phyloP scores from a whole-genome alignment of 2,888 invertebrate species.

The Chrysotoxum bicinctum region DNA sequence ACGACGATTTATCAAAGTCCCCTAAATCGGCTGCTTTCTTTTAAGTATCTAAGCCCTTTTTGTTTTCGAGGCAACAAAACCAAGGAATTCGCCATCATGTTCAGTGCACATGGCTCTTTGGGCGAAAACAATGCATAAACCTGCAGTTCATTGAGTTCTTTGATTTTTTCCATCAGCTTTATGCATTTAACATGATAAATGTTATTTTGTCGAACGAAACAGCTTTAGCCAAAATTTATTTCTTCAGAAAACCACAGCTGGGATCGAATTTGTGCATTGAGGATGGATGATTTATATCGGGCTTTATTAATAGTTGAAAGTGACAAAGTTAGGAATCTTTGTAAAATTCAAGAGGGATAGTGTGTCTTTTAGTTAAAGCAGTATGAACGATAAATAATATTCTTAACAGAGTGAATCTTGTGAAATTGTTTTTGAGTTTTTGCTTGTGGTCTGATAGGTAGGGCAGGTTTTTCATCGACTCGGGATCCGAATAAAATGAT shows the following conservation, averaged over 20 bases:
- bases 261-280: not conserved
- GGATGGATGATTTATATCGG: conserved; percentile 9
- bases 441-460: too few species aligned
- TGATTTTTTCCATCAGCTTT: conserved; percentile 10
- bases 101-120: not conserved
- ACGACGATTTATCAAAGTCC: conserved; percentile 20
- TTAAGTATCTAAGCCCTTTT: not conserved
- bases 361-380: not conserved
- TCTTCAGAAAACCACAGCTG: conserved; percentile 11
- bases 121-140: conserved; percentile 15
- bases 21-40: conserved; percentile 22
- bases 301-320: conserved; percentile 19
- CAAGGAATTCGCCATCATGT: not conserved
- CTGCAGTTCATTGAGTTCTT: conserved; percentile 22
- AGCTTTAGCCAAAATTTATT: conserved; percentile 1
- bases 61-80: not conserved
- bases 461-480: too few species aligned
- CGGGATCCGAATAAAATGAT: too few species aligned
- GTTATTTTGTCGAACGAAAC: conserved; percentile 24
- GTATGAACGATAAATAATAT: not conserved
- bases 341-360: not conserved
- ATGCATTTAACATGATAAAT: conserved; percentile 28
- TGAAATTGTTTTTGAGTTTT: too few species aligned
- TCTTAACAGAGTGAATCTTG: not conserved
- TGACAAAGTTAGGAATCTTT: conserved; percentile 2